These are phyloP conservation scores for Lota lota DNA, from an alignment of 2,113 vertebrate genomes.

Conservation along the genomic window DNA sequence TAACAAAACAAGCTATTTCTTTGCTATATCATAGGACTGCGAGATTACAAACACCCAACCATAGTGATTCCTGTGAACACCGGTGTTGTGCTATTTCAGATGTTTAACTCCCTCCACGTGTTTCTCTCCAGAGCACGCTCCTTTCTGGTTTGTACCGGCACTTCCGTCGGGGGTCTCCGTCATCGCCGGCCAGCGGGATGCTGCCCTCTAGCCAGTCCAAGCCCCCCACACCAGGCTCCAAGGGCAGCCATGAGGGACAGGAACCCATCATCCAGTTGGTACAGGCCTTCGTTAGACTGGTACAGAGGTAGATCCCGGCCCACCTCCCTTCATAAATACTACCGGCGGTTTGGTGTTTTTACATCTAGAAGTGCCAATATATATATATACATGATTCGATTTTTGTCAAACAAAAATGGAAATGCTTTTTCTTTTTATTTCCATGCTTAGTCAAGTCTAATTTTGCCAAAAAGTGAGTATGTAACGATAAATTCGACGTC, in stretches of 20 bases:
- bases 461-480: not conserved
- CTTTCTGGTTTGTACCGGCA: conserved; percentile 89
- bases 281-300: conserved; percentile 89
- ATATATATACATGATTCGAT: not conserved
- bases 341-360: not conserved
- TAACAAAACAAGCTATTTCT: too few species aligned
- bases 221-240: conserved; percentile 71
- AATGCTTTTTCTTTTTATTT: too few species aligned
- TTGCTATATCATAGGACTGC: too few species aligned
- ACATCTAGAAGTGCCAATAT: not conserved
- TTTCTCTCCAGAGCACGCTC: conserved; percentile 81
- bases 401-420: too few species aligned
- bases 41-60: too few species aligned
- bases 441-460: too few species aligned
- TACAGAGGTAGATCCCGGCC: conserved; percentile 82
- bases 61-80: not conserved
- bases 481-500: not conserved
- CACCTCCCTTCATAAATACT: too few species aligned
- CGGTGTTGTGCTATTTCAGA: not conserved
- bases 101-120: not conserved
- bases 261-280: conserved; percentile 94
- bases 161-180: conserved; percentile 87
- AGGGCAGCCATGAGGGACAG: conserved; percentile 84
- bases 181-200: conserved; percentile 81
- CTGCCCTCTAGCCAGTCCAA: conserved; percentile 87